Conservation (phyloP, 1,140 invertebrate genomes). For the Cyclargus thomasi region DNA sequence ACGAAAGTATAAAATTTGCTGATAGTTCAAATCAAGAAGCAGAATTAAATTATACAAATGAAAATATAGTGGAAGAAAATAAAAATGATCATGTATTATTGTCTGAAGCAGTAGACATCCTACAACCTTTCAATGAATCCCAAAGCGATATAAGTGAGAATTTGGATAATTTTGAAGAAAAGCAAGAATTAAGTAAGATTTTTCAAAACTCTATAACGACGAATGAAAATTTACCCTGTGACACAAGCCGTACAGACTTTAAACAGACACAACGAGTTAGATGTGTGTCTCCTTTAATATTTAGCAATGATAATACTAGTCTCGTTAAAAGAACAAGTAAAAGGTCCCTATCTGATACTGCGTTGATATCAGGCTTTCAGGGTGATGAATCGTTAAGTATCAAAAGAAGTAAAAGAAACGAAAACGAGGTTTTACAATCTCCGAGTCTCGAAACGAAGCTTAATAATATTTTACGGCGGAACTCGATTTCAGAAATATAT, state of each 20-base stretch:
- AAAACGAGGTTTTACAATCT: conserved; percentile 32
- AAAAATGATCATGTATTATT: neutral
- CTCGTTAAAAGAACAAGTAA: conserved; percentile 35
- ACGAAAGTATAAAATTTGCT: neutral
- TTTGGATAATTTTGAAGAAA: neutral
- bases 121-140: neutral
- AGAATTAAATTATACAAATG: neutral
- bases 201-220: too few relatives aligned
- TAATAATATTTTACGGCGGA: conserved; percentile 48
- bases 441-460: conserved; percentile 37
- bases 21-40: neutral
- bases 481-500: conserved; percentile 55
- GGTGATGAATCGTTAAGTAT: conserved; percentile 27
- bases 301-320: neutral
- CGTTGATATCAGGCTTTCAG: conserved; percentile 36
- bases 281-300: neutral
- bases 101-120: neutral
- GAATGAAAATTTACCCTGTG: neutral
- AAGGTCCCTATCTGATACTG: conserved; percentile 61
- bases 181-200: neutral
- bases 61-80: neutral
- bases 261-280: neutral
- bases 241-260: neutral
- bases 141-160: neutral
- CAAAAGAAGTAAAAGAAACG: conserved; percentile 42